Percentiles rank a stretch among this genome's conserved stretches.
Conservation (phyloP, 1,140 invertebrate species). For the Tribolium madens region DNA sequence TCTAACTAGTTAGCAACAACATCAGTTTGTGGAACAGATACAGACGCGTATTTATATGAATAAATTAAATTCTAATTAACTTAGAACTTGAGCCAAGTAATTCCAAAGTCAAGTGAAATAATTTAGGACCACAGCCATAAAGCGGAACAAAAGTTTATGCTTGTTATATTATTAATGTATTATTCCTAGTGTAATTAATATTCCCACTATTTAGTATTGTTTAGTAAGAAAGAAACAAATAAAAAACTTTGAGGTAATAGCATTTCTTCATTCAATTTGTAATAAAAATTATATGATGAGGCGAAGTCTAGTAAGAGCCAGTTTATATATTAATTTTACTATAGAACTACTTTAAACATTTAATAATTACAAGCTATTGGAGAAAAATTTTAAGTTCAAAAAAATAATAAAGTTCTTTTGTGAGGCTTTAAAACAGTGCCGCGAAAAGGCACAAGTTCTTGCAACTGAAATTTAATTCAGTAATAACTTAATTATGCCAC, state of each 20-base stretch:
- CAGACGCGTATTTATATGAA: constrained; percentile 17
- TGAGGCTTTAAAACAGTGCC: background rate
- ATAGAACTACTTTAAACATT: too few relatives aligned
- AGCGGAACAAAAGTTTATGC: background rate
- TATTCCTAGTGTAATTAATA: too few relatives aligned
- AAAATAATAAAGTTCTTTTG: background rate
- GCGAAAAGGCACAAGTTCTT: background rate
- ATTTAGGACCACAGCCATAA: background rate
- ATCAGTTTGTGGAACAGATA: constrained; percentile 14
- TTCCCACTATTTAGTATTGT: too few relatives aligned
- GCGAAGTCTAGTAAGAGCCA: too few relatives aligned
- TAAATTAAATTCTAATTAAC: constrained; percentile 28
- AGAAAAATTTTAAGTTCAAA: background rate
- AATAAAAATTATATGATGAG: too few relatives aligned
- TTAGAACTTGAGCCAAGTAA: constrained; percentile 9
- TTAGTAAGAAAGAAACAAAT: too few relatives aligned
- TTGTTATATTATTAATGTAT: too few relatives aligned
- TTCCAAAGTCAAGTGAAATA: background rate
- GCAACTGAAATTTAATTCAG: constrained; percentile 40
- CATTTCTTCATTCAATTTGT: too few relatives aligned
- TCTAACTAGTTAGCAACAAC: constrained; percentile 11
- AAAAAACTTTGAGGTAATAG: too few relatives aligned
- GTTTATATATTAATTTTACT: too few relatives aligned
- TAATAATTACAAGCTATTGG: too few relatives aligned
- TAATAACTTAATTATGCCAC: constrained; percentile 45